Conservation (phyloP, 2,797 vertebrate species). For the Muraenolepis orangiensis region DNA sequence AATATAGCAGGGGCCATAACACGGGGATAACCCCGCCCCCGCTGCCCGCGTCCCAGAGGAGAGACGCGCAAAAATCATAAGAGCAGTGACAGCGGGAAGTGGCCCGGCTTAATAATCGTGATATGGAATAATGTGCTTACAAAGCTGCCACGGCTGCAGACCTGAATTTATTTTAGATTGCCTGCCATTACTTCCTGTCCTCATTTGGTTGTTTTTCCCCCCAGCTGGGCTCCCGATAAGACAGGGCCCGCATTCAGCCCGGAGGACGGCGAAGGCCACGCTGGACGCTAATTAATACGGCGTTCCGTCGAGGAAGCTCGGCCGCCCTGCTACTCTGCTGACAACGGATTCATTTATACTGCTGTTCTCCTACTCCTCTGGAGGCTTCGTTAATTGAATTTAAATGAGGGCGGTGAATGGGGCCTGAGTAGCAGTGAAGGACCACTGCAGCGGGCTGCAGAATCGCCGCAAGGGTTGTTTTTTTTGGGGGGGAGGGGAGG, state of each 20-base stretch:
- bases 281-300: slow-evolving; percentile 77
- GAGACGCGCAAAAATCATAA: slow-evolving; percentile 28
- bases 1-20: slow-evolving; percentile 46
- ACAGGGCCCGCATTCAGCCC: slow-evolving; percentile 56
- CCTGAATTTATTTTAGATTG: slow-evolving; percentile 62
- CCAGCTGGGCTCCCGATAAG: slow-evolving; percentile 61
- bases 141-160: slow-evolving; percentile 49
- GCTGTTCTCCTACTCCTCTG: slow-evolving; percentile 64
- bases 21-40: slow-evolving; percentile 51
- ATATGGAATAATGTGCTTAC: slow-evolving; percentile 63
- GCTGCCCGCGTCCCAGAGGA: slow-evolving; percentile 40
- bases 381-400: slow-evolving; percentile 72
- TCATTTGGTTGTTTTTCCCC: slow-evolving; percentile 52
- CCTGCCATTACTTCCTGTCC: slow-evolving; percentile 56
- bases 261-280: slow-evolving; percentile 54
- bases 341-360: slow-evolving; percentile 72
- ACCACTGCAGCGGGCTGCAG: slow-evolving; percentile 51
- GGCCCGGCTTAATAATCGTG: slow-evolving; percentile 56
- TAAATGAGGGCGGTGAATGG: slow-evolving; percentile 65
- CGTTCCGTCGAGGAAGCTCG: slow-evolving; percentile 61
- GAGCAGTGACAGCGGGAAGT: slow-evolving; percentile 45
- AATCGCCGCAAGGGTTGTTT: slow-evolving; percentile 20
- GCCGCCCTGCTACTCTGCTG: slow-evolving; percentile 59
- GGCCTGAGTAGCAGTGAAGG: slow-evolving; percentile 54
- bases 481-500: not conserved